Evolutionary conservation across 1,140 invertebrate genomes (phyloP).

Genomic region (Cephus cinctus): DNA sequence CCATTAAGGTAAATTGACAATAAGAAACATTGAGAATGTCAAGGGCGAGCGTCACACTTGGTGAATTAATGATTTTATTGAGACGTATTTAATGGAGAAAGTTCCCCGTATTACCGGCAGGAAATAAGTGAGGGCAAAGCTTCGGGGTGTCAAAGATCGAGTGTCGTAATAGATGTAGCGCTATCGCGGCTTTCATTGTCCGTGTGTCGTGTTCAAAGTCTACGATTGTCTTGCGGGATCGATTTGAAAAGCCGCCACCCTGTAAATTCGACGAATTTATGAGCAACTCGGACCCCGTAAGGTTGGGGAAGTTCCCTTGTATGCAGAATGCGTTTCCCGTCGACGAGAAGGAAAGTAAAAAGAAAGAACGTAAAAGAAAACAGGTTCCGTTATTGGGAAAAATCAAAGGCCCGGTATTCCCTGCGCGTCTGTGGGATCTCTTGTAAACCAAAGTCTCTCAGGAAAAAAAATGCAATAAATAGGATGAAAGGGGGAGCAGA

Average conservation of each 20-base stretch:
- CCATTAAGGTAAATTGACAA: slow-evolving; percentile 31
- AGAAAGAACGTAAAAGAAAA: background rate
- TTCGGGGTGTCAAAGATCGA: background rate
- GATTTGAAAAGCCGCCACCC: too few relatives aligned
- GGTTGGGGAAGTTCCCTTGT: too few relatives aligned
- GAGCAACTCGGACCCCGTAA: too few relatives aligned
- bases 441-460: background rate
- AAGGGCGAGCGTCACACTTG: slow-evolving; percentile 6
- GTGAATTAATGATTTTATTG: slow-evolving; percentile 28
- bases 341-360: background rate
- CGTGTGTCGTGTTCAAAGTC: too few relatives aligned
- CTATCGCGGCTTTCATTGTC: background rate
- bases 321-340: background rate
- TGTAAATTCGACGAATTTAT: too few relatives aligned
- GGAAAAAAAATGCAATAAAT: slow-evolving; percentile 4
- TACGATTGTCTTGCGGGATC: too few relatives aligned
- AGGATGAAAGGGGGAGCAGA: slow-evolving; percentile 1
- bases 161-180: background rate
- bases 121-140: slow-evolving; percentile 15
- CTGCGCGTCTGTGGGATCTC: background rate
- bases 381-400: slow-evolving; percentile 1
- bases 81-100: slow-evolving; percentile 28
- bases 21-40: slow-evolving; percentile 24
- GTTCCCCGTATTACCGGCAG: slow-evolving; percentile 13
- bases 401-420: slow-evolving; percentile 2